Conservation (phyloP, 2,797 vertebrate genomes). For the Crax fasciolata region DNA sequence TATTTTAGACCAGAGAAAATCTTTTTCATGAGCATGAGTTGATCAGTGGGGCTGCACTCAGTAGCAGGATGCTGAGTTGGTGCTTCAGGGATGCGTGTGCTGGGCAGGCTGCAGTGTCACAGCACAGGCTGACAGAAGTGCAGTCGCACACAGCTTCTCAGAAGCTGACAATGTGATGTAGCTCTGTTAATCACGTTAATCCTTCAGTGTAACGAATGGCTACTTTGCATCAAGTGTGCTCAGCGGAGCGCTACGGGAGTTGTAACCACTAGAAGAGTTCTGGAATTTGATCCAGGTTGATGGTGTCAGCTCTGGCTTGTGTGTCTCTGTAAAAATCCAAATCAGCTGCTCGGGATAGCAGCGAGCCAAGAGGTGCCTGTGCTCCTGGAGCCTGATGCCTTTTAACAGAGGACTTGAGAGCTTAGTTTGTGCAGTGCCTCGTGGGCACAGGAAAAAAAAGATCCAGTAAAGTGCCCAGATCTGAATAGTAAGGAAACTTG, state of each 20-base stretch:
- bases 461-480: not conserved
- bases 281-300: not conserved
- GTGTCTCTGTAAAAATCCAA: not conserved
- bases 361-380: not conserved
- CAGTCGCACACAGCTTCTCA: not conserved
- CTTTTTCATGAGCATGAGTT: not conserved
- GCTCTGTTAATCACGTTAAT: not conserved
- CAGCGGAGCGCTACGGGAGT: not conserved
- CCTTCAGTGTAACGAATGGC: not conserved
- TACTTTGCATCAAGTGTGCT: not conserved
- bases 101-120: not conserved
- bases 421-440: not conserved
- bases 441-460: not conserved
- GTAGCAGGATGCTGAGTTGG: not conserved
- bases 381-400: not conserved
- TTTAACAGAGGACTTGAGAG: not conserved
- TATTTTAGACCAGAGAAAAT: constrained; percentile 46
- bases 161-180: not conserved
- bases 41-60: not conserved
- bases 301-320: not conserved
- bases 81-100: not conserved
- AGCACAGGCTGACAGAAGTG: not conserved
- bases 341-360: not conserved
- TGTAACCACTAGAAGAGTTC: not conserved
- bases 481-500: not conserved